Percentiles rank a stretch among this genome's conserved stretches.
Conservation (phyloP, 2,797 vertebrate species). For the Pangasius macronema region DNA sequence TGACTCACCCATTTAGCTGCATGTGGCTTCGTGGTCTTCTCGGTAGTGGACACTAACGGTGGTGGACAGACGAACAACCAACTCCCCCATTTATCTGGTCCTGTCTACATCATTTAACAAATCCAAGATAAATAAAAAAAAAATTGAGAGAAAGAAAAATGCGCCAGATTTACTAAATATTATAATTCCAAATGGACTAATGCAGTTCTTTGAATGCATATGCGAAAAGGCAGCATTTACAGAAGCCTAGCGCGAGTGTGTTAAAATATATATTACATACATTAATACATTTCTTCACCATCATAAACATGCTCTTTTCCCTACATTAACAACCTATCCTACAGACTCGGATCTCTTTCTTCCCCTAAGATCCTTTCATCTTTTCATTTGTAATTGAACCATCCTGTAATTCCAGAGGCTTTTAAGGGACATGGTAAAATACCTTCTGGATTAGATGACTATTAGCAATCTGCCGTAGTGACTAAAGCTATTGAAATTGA, state of each 20-base stretch:
- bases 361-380: conserved; percentile 11
- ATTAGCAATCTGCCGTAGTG: conserved; percentile 32
- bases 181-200: background rate
- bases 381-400: conserved; percentile 31
- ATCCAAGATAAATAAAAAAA: background rate
- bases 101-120: background rate
- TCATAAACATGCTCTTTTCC: background rate
- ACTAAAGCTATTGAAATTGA: conserved; percentile 18
- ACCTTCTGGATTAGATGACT: conserved; percentile 36
- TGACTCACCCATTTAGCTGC: background rate
- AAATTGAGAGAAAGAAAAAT: too few species aligned
- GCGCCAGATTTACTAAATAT: background rate
- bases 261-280: background rate
- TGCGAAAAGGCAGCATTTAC: background rate
- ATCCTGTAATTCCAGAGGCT: conserved; percentile 35
- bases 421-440: conserved; percentile 15
- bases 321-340: background rate
- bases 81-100: too few species aligned
- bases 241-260: background rate
- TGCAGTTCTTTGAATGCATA: background rate
- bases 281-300: background rate
- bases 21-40: too few species aligned
- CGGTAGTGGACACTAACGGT: too few species aligned
- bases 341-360: background rate
- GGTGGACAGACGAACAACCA: too few species aligned